Base-by-base conservation (phyloP, 2,113 vertebrate genomes). In the Dendropsophus ebraccatus region DNA sequence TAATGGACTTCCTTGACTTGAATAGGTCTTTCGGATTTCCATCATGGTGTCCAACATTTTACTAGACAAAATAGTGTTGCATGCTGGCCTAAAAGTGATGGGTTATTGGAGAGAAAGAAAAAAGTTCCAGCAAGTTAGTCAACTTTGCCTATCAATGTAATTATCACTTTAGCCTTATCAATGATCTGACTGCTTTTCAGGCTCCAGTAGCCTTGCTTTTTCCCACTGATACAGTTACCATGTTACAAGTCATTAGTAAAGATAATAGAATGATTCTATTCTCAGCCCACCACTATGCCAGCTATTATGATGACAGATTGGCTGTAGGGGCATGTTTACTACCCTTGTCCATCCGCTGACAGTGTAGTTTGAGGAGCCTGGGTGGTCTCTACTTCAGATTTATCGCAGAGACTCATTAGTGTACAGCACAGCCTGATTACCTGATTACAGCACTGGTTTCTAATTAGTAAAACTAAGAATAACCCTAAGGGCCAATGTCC, bases 361-460 rank as follows among this genome's bases (percentile, higher is more conserved):
- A 50, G 76, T 37, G 74, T 69, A 77, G 75, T 67, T n/a, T 45
- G 50, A 14, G 41, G 13, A 79, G 49, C 32, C 84, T 86, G 84
- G 76, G 84, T 86, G 84, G 84, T 86, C 76, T 47, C 8, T 35
- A 45, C 23, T 37, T 86, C 41, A 72, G 62, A 85, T 45, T 14
- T 85, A 69, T 69, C 28, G 54, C 83, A 85, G 74, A 45, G 70
- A 58, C 76, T 86, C 80, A 86, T 86, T 80, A 85, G 62, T 45
- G 76, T 41, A 10, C 65, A 72, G 75, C 75, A 58, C 56, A 35
- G 35, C 47, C 54, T 84, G n/a, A 76, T 54, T 69, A 65, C 41
- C 47, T 79, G 21, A 69, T 54, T 85, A 65, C 19, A 78, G 14
- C 69, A 30, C 58, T 79, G 84, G 70, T 80, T 79, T 85, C 30